Base-by-base conservation (phyloP, 2,797 vertebrate species). In the Ibycter americanus region DNA sequence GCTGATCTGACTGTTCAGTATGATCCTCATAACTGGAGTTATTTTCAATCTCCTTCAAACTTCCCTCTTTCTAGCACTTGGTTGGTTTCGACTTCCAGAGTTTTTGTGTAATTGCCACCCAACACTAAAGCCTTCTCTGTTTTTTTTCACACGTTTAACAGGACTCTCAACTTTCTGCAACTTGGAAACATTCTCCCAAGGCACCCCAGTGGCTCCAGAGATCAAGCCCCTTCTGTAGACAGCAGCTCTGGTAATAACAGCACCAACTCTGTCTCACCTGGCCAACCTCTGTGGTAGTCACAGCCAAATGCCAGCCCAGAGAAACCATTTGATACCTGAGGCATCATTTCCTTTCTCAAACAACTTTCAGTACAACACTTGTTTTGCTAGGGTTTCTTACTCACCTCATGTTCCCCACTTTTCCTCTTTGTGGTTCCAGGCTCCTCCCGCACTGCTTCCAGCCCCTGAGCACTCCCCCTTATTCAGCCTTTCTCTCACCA, bases 1-100 rank as follows among this genome's bases (percentile, higher is more conserved):
- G n/a, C 81, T 83, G 74, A 94, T 49, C 73, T 70, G 46, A 84
- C 59, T 79, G 8, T 62, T 96, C 61, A 59, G 52, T n/a, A 46
- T 9, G 20, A 84, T 40, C 67, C 52, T 91, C 55, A 27, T 51
- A 67, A 21, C 8, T 6, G 0, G 11, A 82, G 38, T 54, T 76
- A 31, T 44, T 94, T 68, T 72, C 81, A 81, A 21, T 11, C 9
- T 82, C 44, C n/a, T 26, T 18, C 58, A 71, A n/a, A 40, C 25
- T 32, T 79, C 14, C 32, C 38, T 89, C 68, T 65, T 89, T 72
- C 34, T 56, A 79, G 51, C 27, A 40, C 55, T 73, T 54, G 20
- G 17, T 26, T 82, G 32, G 42, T 47, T 88, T 84, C 5, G 3
- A 4, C 27, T 85, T 89, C 9, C 59, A 83, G 11, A 42, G 19